Evolutionary conservation across 1,140 invertebrate species (phyloP), one percentile per base, ranked within the genome.

Genomic region (Scaptomyza graminum): DNA sequence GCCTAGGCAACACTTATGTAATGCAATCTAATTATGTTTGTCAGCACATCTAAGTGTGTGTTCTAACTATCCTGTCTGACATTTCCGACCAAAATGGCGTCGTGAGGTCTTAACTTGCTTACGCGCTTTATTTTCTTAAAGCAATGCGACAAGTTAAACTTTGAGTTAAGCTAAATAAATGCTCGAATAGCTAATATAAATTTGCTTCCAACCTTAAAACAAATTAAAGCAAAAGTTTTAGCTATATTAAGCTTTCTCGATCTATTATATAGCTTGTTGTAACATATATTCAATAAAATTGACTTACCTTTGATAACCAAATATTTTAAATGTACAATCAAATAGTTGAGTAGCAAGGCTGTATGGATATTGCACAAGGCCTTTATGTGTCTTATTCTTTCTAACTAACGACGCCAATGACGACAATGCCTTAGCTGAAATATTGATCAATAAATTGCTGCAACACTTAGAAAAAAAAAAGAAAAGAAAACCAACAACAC

Each of bases 11-110:
- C 82, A 85, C 78, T 87, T 81, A 87, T 57, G 78, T 85, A 81
- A 85, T 85, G 82, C 82, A 87, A 85, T 85, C 82, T 85, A 85
- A 85, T 85, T 85, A 85, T 85, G 67, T 81, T 68, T 67, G 62
- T 54, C 47, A 43, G 15, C 7, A 18, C 51, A n/a, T 22, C 11
- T 41, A 52, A 67, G 72, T 70, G 52, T 66, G 52, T 65, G 55
- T 59, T 8, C 37, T 46, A 47, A 47, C 52, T 59, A 43, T 49
- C 31, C 13, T 15, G 25, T 57, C 46, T 46, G 56, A 49, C 50
- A 41, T 43, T 43, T 25, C 13, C 28, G 8, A 54, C 3, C 34
- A 43, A 60, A 55, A 67, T 65, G 59, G 59, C 46, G 46, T 9
- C 59, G 46, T 13, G 1, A 51, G 34, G 13, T 61, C 34, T 50